Evolutionary conservation across 2,113 vertebrate species (phyloP).

Genomic region (Centrocercus urophasianus): DNA sequence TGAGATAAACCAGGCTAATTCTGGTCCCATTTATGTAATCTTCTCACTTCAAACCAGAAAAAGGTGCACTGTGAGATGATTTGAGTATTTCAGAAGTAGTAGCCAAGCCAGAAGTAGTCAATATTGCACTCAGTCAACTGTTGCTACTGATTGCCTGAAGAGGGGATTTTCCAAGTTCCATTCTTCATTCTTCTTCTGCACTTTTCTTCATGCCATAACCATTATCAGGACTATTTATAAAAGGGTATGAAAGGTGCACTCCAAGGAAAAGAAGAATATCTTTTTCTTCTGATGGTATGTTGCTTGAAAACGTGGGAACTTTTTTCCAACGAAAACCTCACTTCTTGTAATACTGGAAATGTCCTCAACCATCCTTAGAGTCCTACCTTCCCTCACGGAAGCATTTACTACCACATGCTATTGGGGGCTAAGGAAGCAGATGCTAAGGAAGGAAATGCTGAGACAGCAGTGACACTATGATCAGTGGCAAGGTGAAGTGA

Average conservation of each 20-base stretch:
- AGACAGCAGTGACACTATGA: fast-evolving
- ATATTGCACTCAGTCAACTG: background rate
- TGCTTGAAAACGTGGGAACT: background rate
- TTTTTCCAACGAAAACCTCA: background rate
- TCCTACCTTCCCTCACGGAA: background rate
- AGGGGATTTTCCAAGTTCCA: background rate
- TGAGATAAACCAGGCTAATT: background rate
- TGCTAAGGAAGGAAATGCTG: background rate
- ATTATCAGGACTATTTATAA: background rate
- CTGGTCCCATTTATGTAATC: background rate
- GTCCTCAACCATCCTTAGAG: background rate
- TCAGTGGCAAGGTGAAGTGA: background rate
- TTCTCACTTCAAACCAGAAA: slow-evolving; percentile 9
- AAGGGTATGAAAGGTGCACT: background rate
- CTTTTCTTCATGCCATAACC: slow-evolving; percentile 1
- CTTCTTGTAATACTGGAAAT: background rate
- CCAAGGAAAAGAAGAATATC: background rate
- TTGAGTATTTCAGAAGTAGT: slow-evolving; percentile 8
- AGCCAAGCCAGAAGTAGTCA: slow-evolving; percentile 5
- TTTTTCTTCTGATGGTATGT: background rate
- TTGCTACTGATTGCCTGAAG: background rate
- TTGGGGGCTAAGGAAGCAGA: background rate
- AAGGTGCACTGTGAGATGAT: background rate
- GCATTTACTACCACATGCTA: fast-evolving
- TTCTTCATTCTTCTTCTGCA: background rate